Evolutionary conservation across 1,140 invertebrate species (phyloP), one percentile per base, ranked within the genome.

Genomic region (Drosophila setifemur): DNA sequence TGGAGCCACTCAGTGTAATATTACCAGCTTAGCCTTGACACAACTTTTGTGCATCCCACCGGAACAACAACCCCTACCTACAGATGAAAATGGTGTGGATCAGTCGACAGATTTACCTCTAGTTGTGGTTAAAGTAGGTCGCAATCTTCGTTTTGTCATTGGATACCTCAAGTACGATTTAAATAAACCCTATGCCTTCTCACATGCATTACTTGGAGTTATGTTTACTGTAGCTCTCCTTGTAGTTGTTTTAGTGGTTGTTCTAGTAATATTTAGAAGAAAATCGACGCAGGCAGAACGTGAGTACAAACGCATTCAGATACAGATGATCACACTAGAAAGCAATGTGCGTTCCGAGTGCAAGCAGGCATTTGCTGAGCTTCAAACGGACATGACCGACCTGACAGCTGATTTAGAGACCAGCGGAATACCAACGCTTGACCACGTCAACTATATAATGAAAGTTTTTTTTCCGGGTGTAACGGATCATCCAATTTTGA

Each of bases 361-460:
- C 90, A 99, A 99, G 92, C 96, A 98, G 92, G 98, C 98, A 2
- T 99, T 99, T 93, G 98, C 98, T 11, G 98, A 99, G 91, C 92
- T 99, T 9, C 98, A 99, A 92, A 99, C 98, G 1, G 98, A 99
- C 91, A 99, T 99, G 96, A 98, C 97, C 39, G 98, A 99, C 91
- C 92, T 99, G 71, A 98, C 97, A 25, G 97, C 97, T 28, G 97
- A 99, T 92, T 92, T 99, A 54, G 97, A 98, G 91, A 97, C 96
- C 67, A 96, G 96, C 5, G 98, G 98, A 1, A 99, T 99, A 76
- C 98, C 98, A 3, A 98, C 97, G 4, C 91, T 98, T 33, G 97
- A 99, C 91, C 97, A 98, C 88, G 95, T 97, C 45, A 97, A 96
- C 87, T 99, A 99, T 90, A 97, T 99, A 37, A 98, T 99, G 96